Conservation (phyloP, 2,888 invertebrate genomes). For the Charanyca ferruginea region DNA sequence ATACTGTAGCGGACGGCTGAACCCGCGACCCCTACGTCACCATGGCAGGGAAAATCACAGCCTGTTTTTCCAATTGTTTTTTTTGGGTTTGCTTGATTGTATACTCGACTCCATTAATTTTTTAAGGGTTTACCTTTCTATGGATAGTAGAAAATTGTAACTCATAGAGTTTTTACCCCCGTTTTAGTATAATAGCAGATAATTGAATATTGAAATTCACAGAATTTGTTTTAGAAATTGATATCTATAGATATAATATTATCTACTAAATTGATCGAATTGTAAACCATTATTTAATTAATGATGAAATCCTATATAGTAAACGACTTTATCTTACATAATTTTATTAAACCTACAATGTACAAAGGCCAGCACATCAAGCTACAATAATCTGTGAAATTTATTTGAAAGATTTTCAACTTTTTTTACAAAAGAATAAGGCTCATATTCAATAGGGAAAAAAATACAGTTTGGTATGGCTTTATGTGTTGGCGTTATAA, state of each 20-base stretch:
- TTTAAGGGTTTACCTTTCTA: slow-evolving; percentile 44
- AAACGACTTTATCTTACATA: too few species aligned
- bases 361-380: too few species aligned
- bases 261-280: neutral
- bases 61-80: slow-evolving; percentile 33
- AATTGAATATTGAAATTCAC: neutral
- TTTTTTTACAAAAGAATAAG: too few species aligned
- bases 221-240: neutral
- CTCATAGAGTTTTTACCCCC: neutral
- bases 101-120: slow-evolving; percentile 51
- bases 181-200: slow-evolving; percentile 21
- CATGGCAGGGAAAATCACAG: slow-evolving; percentile 57
- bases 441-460: too few species aligned
- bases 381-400: too few species aligned
- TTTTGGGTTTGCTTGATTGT: slow-evolving; percentile 41
- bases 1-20: slow-evolving; percentile 22
- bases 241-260: too few species aligned
- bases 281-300: neutral
- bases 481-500: too few species aligned
- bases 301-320: too few species aligned
- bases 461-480: too few species aligned
- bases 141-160: slow-evolving; percentile 17
- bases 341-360: too few species aligned
- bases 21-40: slow-evolving; percentile 53
- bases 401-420: too few species aligned